These are phyloP conservation scores for Calephelis virginiensis DNA, from an alignment of 1,140 invertebrate species.

Conservation along the genomic window DNA sequence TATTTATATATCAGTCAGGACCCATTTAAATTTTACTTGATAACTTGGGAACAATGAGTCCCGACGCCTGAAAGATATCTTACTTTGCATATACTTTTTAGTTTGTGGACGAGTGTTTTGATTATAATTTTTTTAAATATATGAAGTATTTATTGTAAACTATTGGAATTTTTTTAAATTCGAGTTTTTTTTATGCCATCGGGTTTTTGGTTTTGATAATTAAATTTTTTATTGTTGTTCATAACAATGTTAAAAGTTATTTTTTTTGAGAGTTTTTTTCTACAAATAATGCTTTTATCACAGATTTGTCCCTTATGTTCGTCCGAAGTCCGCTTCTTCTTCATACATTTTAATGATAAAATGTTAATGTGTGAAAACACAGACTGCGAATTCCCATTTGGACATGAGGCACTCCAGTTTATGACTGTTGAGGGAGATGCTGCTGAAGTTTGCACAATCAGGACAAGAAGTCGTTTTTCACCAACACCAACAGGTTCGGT, in stretches of 20 bases:
- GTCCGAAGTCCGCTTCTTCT: conserved; percentile 46
- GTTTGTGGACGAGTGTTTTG: too few species aligned
- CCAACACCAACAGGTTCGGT: conserved; percentile 32
- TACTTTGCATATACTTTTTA: too few species aligned
- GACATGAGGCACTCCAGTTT: conserved; percentile 49
- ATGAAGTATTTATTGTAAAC: too few species aligned
- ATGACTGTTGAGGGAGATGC: conserved; percentile 36
- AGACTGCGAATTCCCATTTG: conserved; percentile 66
- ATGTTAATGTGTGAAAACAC: conserved; percentile 61
- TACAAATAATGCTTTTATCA: conserved; percentile 27
- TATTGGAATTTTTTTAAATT: too few species aligned
- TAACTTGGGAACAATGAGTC: too few species aligned
- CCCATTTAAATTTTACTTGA: too few species aligned
- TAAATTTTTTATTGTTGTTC: too few species aligned
- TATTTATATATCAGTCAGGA: not conserved
- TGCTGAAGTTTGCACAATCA: conserved; percentile 33
- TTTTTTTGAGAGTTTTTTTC: not conserved
- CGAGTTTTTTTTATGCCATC: too few species aligned
- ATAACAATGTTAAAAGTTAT: too few species aligned
- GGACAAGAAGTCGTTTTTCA: conserved; percentile 21
- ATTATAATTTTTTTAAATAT: too few species aligned
- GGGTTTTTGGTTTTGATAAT: too few species aligned
- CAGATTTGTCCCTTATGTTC: conserved; percentile 58
- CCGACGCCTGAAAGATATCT: too few species aligned
- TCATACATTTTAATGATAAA: conserved; percentile 58